Evolutionary conservation across 2,888 invertebrate species (phyloP).

Genomic region (Dryadula phaetusa): DNA sequence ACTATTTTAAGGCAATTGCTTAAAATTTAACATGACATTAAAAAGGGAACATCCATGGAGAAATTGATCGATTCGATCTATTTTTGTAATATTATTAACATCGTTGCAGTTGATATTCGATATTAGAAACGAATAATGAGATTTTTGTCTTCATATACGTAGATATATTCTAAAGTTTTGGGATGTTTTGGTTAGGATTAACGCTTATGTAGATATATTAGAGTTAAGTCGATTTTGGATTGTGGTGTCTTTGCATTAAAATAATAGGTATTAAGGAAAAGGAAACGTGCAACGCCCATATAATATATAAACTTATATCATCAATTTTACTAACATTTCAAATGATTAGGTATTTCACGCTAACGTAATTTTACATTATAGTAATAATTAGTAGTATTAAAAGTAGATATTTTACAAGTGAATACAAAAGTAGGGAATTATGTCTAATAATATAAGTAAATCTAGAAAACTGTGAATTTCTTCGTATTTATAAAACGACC

Average conservation of each 20-base stretch:
- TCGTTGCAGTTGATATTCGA: background rate
- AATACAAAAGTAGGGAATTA: background rate
- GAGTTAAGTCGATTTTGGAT: background rate
- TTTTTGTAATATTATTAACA: constrained; percentile 25
- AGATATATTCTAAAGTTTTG: background rate
- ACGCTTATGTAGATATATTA: background rate
- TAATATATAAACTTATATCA: background rate
- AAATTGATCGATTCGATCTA: constrained; percentile 10
- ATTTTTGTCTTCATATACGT: background rate
- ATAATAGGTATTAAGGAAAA: background rate
- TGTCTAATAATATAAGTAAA: background rate
- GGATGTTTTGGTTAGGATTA: background rate
- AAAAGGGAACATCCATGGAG: background rate
- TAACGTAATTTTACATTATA: background rate
- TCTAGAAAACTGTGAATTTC: background rate
- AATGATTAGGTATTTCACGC: background rate
- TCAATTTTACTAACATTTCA: background rate
- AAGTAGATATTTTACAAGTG: background rate
- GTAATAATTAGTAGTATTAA: background rate
- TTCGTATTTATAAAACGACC: background rate
- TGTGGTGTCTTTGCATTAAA: background rate
- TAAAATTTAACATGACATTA: background rate
- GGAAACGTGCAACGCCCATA: background rate
- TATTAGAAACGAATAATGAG: background rate
- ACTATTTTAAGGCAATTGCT: background rate